phyloP scores from a whole-genome alignment of 2,113 vertebrate genomes.

The Actenoides lindsayi region DNA sequence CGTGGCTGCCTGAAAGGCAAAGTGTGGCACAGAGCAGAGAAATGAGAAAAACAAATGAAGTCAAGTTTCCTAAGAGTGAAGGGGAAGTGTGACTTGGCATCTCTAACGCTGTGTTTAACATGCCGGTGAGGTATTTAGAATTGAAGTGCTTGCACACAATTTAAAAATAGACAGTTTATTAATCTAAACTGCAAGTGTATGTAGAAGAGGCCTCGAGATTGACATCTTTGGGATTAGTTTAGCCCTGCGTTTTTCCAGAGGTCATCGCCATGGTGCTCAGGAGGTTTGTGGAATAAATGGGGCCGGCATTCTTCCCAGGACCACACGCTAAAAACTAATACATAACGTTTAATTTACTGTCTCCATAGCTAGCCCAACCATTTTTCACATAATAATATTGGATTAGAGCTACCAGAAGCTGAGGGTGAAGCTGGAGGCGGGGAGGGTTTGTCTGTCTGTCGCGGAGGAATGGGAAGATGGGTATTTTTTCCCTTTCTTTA shows the following conservation, averaged over 20 bases:
- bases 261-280: slow-evolving; percentile 78
- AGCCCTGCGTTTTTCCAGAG: slow-evolving; percentile 80
- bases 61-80: slow-evolving; percentile 45
- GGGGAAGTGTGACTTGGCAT: slow-evolving; percentile 84
- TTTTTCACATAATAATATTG: slow-evolving; percentile 96
- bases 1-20: neutral
- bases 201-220: slow-evolving; percentile 80
- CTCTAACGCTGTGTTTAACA: slow-evolving; percentile 76
- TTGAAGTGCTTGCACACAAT: slow-evolving; percentile 81
- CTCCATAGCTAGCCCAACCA: slow-evolving; percentile 85
- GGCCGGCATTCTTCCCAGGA: slow-evolving; percentile 71
- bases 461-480: neutral
- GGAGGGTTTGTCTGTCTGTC: slow-evolving; percentile 52
- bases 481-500: slow-evolving; percentile 51
- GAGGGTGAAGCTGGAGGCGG: slow-evolving; percentile 18
- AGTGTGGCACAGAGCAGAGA: slow-evolving; percentile 3
- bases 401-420: slow-evolving; percentile 83
- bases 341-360: slow-evolving; percentile 98
- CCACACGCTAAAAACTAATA: slow-evolving; percentile 85
- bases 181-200: slow-evolving; percentile 81
- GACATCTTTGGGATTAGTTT: slow-evolving; percentile 87
- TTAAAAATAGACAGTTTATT: slow-evolving; percentile 86
- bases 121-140: slow-evolving; percentile 83
- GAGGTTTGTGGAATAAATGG: slow-evolving; percentile 80
- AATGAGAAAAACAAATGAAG: slow-evolving; percentile 70